Evolutionary conservation across 2,113 vertebrate species (phyloP), one percentile per base, ranked within the genome.

Genomic region (Thomomys bottae): DNA sequence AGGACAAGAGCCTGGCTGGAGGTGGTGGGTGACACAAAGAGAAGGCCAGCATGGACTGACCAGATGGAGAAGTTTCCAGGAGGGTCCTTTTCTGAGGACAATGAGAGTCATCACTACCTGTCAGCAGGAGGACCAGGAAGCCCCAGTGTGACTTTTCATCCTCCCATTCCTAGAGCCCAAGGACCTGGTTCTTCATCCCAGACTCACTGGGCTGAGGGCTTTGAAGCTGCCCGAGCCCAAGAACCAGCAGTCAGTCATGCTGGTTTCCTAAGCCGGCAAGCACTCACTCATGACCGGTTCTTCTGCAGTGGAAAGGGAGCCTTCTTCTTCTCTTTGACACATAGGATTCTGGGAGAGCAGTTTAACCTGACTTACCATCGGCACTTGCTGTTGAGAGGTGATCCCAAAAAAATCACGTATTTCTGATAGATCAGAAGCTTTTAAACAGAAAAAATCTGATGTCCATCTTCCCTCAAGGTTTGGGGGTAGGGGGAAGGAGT

Each of bases 161-260:
- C 40, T 90, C 83, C 32, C 0, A 45, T 70, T 89, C 68, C 94
- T 81, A 49, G 8, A n/a, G 87, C 94, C 80, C 68, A 82, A 76
- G 87, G 63, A 40, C 68, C 90, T 70, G 0, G 32, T 59, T 9
- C 90, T 96, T 96, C 94, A 81, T 96, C 93, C 94, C 42, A 67
- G 36, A 93, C 36, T 49, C 36, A 4, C 20, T 14, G 34, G 84
- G 38, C 49, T 3, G 72, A 5, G 14, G 80, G 63, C 95, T 97
- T 96, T 94, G 95, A 97, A 96, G 96, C 93, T 59, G 11, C 49
- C 81, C 78, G 92, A 97, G 95, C 91, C 94, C 80, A 88, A 86
- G 90, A 93, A 90, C 34, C 90, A 95, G 95, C 95, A 94, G 90
- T 81, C 70, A 96, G 93, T 96, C 94, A 83, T 30, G 66, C 64